Evolutionary conservation across 2,797 vertebrate species (phyloP), one percentile per base, ranked within the genome.

Genomic region (Schizothorax lantsangensis): DNA sequence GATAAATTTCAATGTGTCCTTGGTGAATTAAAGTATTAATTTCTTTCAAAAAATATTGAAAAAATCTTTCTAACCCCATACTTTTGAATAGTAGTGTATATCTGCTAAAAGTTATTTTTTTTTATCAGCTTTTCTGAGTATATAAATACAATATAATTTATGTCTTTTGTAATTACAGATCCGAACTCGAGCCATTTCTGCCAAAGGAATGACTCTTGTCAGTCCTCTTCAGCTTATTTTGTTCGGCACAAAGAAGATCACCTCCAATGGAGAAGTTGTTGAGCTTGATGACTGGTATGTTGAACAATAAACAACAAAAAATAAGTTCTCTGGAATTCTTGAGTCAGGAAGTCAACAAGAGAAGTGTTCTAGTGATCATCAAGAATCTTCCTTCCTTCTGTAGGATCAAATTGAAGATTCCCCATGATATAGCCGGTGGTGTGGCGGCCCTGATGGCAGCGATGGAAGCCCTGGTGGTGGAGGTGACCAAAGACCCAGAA

Each of bases 151-250:
- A 2, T 47, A 26, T 64, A 38, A 52, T 26, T 10, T 19, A 5
- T 79, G 15, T 23, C 4, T 14, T 52, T 15, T 66, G 40, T 81
- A 5, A 80, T 84, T 49, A 21, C 91, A 95, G 95, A 95, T 95
- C 49, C 89, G 95, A 6, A 95, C 95, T 1, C 93, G 97, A 90
- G 96, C 97, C 80, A 96, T 97, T 90, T 98, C 98, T 26, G 98
- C 98, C 52, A 99, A 99, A 94, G 96, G 96, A 69, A 99, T 99
- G 98, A 99, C 98, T 0, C 92, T 99, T 92, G 98, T 99, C 92
- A 99, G 96, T 80, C 96, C 97, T 0, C 92, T 99, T 90, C 98
- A 99, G 94, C 96, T 99, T 87, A 95, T 99, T 36, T 96, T 99
- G 33, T 99, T 99, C 78, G 97, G 94, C 89, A 97, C 96, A 74